Evolutionary conservation across 1,140 invertebrate species (phyloP).

Genomic region (Aricia agestis): DNA sequence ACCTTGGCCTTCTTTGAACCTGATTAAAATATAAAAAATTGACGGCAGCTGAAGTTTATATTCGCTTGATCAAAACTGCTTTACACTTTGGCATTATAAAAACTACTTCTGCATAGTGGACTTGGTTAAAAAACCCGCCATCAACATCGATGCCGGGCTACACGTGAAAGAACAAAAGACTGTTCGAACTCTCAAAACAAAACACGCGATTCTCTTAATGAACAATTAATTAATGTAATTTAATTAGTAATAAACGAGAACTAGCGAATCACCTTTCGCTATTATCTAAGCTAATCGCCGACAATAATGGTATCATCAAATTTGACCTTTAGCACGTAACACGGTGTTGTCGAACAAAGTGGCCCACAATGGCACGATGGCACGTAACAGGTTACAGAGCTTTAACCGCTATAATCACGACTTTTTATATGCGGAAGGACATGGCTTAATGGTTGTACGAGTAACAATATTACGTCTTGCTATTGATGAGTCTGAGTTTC

Average conservation of each 20-base stretch:
- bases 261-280: constrained; percentile 1
- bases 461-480: no score
- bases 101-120: no score
- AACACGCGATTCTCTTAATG: neutral
- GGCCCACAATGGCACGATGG: neutral
- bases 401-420: neutral
- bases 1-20: neutral
- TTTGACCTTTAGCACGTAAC: constrained; percentile 14
- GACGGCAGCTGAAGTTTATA: neutral
- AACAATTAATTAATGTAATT: neutral
- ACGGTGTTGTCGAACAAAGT: neutral
- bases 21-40: neutral
- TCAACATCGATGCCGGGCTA: no score
- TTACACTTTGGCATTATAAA: no score
- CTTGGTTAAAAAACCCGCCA: no score
- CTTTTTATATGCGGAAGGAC: neutral
- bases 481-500: no score
- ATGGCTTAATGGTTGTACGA: no score
- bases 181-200: neutral
- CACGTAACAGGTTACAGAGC: neutral
- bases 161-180: no score
- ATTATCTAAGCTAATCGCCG: constrained; percentile 2
- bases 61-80: neutral
- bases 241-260: neutral
- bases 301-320: constrained; percentile 5